Conservation (phyloP, 1,140 invertebrate species). For the Limonius californicus region DNA sequence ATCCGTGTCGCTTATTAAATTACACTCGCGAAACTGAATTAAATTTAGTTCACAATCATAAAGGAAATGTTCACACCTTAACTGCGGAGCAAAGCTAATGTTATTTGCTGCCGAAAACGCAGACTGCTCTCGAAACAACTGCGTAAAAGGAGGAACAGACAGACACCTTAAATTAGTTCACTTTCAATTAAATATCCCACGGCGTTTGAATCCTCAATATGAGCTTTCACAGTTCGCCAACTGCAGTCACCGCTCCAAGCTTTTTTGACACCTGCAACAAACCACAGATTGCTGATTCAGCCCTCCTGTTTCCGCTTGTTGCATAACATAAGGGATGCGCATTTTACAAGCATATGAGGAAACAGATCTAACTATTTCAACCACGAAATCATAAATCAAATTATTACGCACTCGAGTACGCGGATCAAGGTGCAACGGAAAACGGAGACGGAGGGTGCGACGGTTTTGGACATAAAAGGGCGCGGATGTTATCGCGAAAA, state of each 20-base stretch:
- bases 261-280: neutral
- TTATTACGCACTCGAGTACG: neutral
- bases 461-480: neutral
- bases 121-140: neutral
- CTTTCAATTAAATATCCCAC: neutral
- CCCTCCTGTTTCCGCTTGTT: neutral
- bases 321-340: neutral
- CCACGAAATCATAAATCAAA: neutral
- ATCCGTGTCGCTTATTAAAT: neutral
- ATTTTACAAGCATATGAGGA: neutral
- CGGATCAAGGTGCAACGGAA: neutral
- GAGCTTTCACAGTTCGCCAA: neutral
- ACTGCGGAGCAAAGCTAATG: neutral
- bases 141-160: neutral
- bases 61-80: neutral
- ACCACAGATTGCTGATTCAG: neutral
- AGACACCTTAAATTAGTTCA: slow-evolving; percentile 9
- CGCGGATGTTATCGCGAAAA: neutral
- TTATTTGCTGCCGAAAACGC: neutral
- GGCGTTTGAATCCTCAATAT: neutral
- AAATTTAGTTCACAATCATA: slow-evolving; percentile 2
- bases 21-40: neutral
- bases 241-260: neutral
- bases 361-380: neutral
- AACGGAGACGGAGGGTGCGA: slow-evolving; percentile 1